These are phyloP conservation scores for Ceratosolen solmsi DNA, from an alignment of 1,140 invertebrate species.

Conservation along the genomic window DNA sequence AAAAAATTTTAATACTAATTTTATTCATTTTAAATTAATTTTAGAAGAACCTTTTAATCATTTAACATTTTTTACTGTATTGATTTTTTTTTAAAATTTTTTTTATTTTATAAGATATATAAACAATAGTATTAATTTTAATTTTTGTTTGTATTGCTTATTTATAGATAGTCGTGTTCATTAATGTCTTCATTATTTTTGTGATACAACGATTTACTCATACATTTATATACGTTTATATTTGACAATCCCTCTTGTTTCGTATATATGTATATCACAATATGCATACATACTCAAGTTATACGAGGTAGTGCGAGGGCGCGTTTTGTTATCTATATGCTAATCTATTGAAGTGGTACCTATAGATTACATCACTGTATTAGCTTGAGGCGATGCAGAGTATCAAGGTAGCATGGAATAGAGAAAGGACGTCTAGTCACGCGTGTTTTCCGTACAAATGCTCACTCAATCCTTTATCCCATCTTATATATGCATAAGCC, in stretches of 20 bases:
- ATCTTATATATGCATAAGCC: constrained; percentile 64
- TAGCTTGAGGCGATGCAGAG: constrained; percentile 61
- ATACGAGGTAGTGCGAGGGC: constrained; percentile 24
- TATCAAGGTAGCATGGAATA: constrained; percentile 10
- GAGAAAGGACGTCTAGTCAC: constrained; percentile 16
- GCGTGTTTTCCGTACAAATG: neutral
- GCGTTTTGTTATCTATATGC: constrained; percentile 72
- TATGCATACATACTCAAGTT: constrained; percentile 11
- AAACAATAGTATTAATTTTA: no score
- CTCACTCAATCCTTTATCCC: constrained; percentile 65
- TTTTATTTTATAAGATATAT: no score
- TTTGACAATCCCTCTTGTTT: neutral
- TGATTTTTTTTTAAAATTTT: no score
- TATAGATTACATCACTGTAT: constrained; percentile 73
- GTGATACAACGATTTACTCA: constrained; percentile 15
- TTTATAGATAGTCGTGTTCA: no score
- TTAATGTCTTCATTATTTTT: no score
- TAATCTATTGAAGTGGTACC: constrained; percentile 74
- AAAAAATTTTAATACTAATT: no score
- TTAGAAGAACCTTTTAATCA: no score
- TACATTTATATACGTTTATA: neutral
- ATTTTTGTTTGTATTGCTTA: no score
- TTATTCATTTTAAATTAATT: no score
- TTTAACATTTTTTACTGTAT: no score
- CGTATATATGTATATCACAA: neutral